A percentile compares a stretch with the other conserved stretches of the same genome.
Conservation (phyloP, 1,140 invertebrate genomes). For the Anoplolepis gracilipes region DNA sequence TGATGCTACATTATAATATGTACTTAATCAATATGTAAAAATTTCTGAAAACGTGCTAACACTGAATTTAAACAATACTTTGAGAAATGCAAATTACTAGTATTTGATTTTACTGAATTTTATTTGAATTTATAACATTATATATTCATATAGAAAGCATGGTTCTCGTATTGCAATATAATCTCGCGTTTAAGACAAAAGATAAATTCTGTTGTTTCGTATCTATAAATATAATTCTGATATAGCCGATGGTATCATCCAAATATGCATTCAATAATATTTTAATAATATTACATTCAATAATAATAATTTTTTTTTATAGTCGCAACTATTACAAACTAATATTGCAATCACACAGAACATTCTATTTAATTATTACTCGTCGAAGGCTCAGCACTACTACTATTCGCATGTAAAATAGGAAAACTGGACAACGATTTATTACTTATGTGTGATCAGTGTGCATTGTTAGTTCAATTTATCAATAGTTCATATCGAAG, state of each 20-base stretch:
- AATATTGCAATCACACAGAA: conserved; percentile 28
- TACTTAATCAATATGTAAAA: conserved; percentile 44
- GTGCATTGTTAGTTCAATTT: conserved; percentile 52
- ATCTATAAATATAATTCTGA: conserved; percentile 17
- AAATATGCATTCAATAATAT: too few species aligned
- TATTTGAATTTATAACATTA: conserved; percentile 32
- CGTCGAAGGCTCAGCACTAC: conserved; percentile 27
- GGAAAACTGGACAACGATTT: conserved; percentile 51
- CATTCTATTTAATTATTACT: conserved; percentile 36
- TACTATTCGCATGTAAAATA: conserved; percentile 49
- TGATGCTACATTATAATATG: conserved; percentile 29
- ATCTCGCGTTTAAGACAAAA: neutral
- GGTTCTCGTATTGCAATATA: conserved; percentile 39
- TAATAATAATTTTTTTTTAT: conserved; percentile 5
- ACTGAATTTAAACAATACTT: conserved; percentile 25
- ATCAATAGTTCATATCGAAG: conserved; percentile 65
- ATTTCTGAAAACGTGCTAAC: neutral
- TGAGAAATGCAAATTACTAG: conserved; percentile 24
- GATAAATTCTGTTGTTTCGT: conserved; percentile 3
- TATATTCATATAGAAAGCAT: conserved; percentile 29
- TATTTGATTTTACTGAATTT: conserved; percentile 29
- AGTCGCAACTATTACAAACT: neutral
- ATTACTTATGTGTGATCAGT: conserved; percentile 57
- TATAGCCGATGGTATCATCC: neutral
- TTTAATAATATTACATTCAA: conserved; percentile 12